Conservation (phyloP, 2,113 vertebrate genomes). For the Clarias gariepinus region DNA sequence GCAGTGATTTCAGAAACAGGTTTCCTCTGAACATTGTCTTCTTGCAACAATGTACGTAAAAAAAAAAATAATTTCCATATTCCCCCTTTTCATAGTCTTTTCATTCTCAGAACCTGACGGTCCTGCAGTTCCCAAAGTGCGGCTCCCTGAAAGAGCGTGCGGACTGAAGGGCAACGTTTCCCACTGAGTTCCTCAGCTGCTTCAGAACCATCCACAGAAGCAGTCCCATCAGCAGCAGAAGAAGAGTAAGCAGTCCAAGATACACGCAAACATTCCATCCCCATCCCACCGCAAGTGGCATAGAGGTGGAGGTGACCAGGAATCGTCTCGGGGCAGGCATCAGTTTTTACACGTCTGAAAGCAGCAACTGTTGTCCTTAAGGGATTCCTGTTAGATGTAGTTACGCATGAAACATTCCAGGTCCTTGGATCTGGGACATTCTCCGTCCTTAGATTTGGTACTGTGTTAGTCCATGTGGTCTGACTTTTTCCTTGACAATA, state of each 20-base stretch:
- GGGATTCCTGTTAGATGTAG: not conserved
- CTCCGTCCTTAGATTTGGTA: not conserved
- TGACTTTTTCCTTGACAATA: not conserved
- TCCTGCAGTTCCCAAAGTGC: conserved; percentile 62
- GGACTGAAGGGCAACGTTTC: conserved; percentile 65
- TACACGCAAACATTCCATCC: conserved; percentile 86
- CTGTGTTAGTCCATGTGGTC: not conserved
- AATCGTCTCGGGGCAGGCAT: conserved; percentile 76
- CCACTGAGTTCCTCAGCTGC: conserved; percentile 85
- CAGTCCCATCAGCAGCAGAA: conserved; percentile 81
- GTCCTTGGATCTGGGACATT: not conserved
- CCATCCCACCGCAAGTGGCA: conserved; percentile 80
- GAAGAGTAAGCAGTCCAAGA: conserved; percentile 76
- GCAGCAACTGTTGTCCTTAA: not conserved
- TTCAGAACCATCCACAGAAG: conserved; percentile 85
- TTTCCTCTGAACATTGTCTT: not conserved
- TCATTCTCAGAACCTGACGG: conserved; percentile 65
- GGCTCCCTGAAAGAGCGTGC: conserved; percentile 74
- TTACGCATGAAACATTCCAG: not conserved
- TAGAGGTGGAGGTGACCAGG: conserved; percentile 71
- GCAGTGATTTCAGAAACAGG: not conserved
- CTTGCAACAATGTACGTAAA: not conserved
- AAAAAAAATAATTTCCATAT: not conserved
- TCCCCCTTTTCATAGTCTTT: not conserved
- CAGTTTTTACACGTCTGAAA: conserved; percentile 16